These are phyloP conservation scores for Parauchenoglanis ngamensis DNA, from an alignment of 2,797 vertebrate species.

Conservation along the genomic window DNA sequence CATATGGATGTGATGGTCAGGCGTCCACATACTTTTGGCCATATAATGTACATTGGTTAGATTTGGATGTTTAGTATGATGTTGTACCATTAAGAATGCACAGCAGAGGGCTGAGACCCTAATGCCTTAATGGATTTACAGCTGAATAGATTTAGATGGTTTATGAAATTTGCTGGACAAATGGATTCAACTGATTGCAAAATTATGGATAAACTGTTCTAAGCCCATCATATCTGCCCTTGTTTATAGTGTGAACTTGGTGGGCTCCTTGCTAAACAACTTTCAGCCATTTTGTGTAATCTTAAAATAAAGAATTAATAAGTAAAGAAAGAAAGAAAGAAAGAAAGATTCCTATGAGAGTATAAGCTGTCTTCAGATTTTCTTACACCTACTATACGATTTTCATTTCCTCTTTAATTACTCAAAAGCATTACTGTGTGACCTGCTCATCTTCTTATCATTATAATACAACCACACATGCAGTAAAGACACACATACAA, in stretches of 20 bases:
- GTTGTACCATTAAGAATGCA: not conserved
- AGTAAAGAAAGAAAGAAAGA: not conserved
- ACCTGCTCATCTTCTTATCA: slow-evolving; percentile 52
- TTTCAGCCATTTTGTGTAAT: not conserved
- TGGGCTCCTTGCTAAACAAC: not conserved
- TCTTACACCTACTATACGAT: slow-evolving; percentile 32
- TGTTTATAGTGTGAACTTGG: not conserved
- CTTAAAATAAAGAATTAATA: not conserved
- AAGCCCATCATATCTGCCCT: not conserved
- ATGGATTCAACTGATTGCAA: not conserved
- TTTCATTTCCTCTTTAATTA: slow-evolving; percentile 45
- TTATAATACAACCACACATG: slow-evolving; percentile 41
- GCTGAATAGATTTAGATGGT: not conserved
- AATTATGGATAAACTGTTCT: not conserved
- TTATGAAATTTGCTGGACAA: not conserved
- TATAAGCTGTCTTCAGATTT: slow-evolving; percentile 36
- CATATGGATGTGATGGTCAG: not conserved
- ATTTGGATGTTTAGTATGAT: not conserved
- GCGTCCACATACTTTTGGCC: not conserved
- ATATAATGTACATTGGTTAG: not conserved
- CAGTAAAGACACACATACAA: slow-evolving; percentile 18
- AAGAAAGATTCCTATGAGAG: not conserved
- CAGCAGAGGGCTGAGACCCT: not conserved
- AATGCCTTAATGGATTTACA: not conserved
- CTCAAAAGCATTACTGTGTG: slow-evolving; percentile 46